phyloP scores from a whole-genome alignment of 2,888 invertebrate genomes.

The Hemaris fuciformis region DNA sequence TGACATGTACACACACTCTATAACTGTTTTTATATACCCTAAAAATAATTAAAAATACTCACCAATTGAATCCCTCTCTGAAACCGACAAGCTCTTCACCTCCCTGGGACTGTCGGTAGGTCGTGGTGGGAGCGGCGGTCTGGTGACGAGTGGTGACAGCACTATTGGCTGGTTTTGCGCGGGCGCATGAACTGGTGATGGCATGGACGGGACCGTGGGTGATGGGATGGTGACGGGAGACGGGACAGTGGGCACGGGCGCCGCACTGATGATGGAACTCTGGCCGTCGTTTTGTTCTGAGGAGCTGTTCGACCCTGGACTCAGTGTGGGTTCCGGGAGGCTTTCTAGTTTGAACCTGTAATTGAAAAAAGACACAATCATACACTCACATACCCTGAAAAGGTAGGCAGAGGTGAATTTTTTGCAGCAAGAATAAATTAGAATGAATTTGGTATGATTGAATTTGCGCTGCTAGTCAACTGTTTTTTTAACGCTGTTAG shows the following conservation, averaged over 20 bases:
- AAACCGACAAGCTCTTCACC: constrained; percentile 44
- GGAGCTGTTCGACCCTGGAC: constrained; percentile 75
- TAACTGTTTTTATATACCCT: no score
- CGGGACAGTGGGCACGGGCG: constrained; percentile 36
- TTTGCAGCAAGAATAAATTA: not conserved
- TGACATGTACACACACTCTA: no score
- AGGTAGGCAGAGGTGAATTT: no score
- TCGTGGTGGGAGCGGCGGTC: constrained; percentile 66
- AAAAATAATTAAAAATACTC: constrained; percentile 23
- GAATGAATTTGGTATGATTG: no score
- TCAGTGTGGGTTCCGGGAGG: constrained; percentile 66
- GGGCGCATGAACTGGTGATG: constrained; percentile 12
- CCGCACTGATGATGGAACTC: constrained; percentile 68
- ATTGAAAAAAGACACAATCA: no score
- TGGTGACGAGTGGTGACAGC: constrained; percentile 52
- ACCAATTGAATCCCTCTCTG: constrained; percentile 64
- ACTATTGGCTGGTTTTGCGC: constrained; percentile 34
- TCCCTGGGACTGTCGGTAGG: constrained; percentile 61
- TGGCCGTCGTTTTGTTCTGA: constrained; percentile 74
- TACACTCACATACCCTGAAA: no score
- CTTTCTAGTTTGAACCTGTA: constrained; percentile 68
- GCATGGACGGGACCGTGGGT: constrained; percentile 24
- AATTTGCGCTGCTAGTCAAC: no score
- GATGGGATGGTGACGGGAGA: constrained; percentile 32
- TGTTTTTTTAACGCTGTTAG: no score